Evolutionary conservation across 2,113 vertebrate genomes (phyloP).

Genomic region (Girardinichthys multiradiatus): DNA sequence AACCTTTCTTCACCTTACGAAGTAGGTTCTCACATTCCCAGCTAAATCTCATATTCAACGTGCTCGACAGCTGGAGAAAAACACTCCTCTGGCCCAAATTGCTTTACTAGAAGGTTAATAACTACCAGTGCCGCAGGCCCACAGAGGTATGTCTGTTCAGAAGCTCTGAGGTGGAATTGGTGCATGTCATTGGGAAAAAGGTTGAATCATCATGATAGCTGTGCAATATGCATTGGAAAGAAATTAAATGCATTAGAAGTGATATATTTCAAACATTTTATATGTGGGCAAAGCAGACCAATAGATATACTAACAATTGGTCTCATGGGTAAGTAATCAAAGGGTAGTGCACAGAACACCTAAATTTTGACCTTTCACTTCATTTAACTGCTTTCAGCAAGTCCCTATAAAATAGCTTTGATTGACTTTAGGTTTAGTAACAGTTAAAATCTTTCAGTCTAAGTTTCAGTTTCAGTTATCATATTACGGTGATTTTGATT

Average conservation of each 20-base stretch:
- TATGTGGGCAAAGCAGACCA: constrained; percentile 17
- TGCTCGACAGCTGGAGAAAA: constrained; percentile 44
- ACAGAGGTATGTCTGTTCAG: constrained; percentile 29
- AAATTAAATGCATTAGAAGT: constrained; percentile 15
- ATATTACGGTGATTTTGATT: too few relatives aligned
- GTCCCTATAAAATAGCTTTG: neutral
- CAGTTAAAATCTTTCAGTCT: neutral
- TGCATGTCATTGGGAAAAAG: constrained; percentile 39
- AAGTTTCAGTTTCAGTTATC: too few relatives aligned
- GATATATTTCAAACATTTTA: neutral
- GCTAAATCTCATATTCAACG: constrained; percentile 41
- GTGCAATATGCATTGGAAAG: constrained; percentile 6
- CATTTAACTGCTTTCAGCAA: neutral
- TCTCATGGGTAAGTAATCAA: constrained; percentile 30
- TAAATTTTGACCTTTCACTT: neutral
- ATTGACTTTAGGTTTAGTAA: neutral
- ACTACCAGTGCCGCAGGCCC: constrained; percentile 36
- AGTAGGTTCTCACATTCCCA: constrained; percentile 38
- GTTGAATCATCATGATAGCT: constrained; percentile 35
- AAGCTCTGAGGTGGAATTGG: constrained; percentile 20
- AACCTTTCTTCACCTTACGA: constrained; percentile 62
- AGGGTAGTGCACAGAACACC: neutral
- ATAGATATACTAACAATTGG: constrained; percentile 6
- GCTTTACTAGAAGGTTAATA: constrained; percentile 76
- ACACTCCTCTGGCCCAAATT: constrained; percentile 66